A percentile compares a stretch with the other conserved stretches of the same genome.
phyloP scores from a whole-genome alignment of 1,140 invertebrate species.

The Copidosoma floridanum region DNA sequence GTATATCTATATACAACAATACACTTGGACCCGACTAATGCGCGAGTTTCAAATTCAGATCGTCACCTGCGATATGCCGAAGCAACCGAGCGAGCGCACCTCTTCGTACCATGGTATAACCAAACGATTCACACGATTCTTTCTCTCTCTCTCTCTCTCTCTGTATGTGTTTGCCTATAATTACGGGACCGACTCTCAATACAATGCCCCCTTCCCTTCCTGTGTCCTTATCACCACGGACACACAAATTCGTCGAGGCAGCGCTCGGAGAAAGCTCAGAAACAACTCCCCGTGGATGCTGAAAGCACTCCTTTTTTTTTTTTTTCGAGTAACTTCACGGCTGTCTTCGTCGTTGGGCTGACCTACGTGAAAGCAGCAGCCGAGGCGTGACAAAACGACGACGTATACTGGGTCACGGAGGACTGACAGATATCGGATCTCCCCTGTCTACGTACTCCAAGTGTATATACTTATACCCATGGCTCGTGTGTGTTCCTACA shows the following conservation, averaged over 20 bases:
- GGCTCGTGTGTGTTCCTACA: too few relatives aligned
- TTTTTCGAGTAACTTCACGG: slow-evolving; percentile 8
- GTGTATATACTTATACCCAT: too few relatives aligned
- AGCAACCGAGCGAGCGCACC: neutral
- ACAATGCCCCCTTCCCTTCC: too few relatives aligned
- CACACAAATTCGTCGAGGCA: too few relatives aligned
- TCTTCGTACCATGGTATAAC: too few relatives aligned
- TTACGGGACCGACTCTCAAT: neutral
- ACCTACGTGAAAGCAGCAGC: slow-evolving; percentile 16
- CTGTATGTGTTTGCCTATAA: too few relatives aligned
- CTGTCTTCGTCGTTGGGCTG: neutral
- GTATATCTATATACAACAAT: too few relatives aligned
- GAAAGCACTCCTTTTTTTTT: neutral
- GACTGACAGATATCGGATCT: slow-evolving; percentile 44
- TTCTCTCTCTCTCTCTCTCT: neutral
- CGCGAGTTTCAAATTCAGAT: slow-evolving; percentile 18
- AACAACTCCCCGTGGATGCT: slow-evolving; percentile 6
- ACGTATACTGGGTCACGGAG: slow-evolving; percentile 32
- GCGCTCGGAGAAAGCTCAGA: too few relatives aligned
- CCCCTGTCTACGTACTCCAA: too few relatives aligned
- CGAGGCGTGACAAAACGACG: slow-evolving; percentile 19
- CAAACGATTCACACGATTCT: slow-evolving; percentile 7
- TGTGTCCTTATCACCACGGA: too few relatives aligned
- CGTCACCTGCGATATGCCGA: slow-evolving; percentile 6
- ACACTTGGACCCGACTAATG: too few relatives aligned